Evolutionary conservation across 1,140 invertebrate genomes (phyloP).

Genomic region (Drosophila erecta): DNA sequence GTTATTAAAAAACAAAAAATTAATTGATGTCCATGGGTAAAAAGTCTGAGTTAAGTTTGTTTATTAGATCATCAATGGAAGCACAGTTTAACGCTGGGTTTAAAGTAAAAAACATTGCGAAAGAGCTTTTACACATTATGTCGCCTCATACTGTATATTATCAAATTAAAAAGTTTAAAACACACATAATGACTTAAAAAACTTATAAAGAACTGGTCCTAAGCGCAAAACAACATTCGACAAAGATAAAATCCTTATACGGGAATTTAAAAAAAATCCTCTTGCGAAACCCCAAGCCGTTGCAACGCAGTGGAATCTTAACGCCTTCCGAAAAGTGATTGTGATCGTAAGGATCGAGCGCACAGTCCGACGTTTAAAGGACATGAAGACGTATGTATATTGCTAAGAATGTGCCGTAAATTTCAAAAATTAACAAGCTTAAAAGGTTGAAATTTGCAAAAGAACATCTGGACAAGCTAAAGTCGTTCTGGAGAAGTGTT

Average conservation of each 20-base stretch:
- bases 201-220: too few species aligned
- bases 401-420: neutral
- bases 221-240: too few species aligned
- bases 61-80: conserved; percentile 9
- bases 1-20: neutral
- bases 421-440: neutral
- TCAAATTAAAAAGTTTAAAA: conserved; percentile 19
- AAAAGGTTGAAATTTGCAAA: too few species aligned
- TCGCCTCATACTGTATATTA: too few species aligned
- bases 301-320: too few species aligned
- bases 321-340: too few species aligned
- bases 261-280: neutral
- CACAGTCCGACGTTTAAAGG: neutral
- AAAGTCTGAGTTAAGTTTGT: conserved; percentile 12
- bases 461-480: too few species aligned
- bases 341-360: too few species aligned
- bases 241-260: too few species aligned
- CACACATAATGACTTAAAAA: neutral
- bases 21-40: conserved; percentile 7
- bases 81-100: conserved; percentile 14
- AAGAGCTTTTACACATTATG: too few species aligned
- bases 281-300: neutral
- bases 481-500: too few species aligned
- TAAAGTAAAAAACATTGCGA: conserved; percentile 1
- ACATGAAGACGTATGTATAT: neutral